Percentiles rank a stretch among this genome's conserved stretches.
These are phyloP conservation scores for Eupsittula cactorum DNA, from an alignment of 2,113 vertebrate genomes.

Conservation along the genomic window DNA sequence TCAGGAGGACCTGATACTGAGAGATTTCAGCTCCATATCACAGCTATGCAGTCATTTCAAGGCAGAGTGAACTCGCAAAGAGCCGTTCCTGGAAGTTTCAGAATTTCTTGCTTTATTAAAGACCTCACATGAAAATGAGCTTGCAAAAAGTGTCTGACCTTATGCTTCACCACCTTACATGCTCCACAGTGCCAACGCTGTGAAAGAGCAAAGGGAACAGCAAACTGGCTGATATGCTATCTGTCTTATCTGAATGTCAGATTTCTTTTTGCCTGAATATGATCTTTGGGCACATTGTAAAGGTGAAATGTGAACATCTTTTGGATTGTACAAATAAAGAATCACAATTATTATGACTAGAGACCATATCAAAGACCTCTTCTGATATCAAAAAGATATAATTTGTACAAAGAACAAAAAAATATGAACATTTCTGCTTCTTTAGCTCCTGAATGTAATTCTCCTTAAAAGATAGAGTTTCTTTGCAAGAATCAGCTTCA, in stretches of 20 bases:
- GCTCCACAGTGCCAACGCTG: not conserved
- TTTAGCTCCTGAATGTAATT: not conserved
- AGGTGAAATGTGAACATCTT: not conserved
- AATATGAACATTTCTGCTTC: not conserved
- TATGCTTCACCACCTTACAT: not conserved
- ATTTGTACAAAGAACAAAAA: not conserved
- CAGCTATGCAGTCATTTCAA: not conserved
- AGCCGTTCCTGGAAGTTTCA: not conserved
- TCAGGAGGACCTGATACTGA: not conserved
- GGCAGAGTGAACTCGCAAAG: not conserved
- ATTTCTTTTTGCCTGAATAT: not conserved
- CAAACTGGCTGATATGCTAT: not conserved
- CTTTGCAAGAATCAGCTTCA: slow-evolving; percentile 14
- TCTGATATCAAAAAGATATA: not conserved
- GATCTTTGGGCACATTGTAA: not conserved
- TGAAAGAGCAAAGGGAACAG: not conserved
- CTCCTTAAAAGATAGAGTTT: not conserved
- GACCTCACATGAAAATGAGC: slow-evolving; percentile 28
- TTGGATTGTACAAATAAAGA: not conserved
- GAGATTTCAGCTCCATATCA: not conserved
- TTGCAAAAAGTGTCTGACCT: not conserved
- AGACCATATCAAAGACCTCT: not conserved
- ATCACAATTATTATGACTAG: not conserved
- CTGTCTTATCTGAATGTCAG: not conserved
- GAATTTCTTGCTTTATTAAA: slow-evolving; percentile 1